Base-by-base conservation (phyloP, 2,888 invertebrate genomes). In the Apamea epomidion region DNA sequence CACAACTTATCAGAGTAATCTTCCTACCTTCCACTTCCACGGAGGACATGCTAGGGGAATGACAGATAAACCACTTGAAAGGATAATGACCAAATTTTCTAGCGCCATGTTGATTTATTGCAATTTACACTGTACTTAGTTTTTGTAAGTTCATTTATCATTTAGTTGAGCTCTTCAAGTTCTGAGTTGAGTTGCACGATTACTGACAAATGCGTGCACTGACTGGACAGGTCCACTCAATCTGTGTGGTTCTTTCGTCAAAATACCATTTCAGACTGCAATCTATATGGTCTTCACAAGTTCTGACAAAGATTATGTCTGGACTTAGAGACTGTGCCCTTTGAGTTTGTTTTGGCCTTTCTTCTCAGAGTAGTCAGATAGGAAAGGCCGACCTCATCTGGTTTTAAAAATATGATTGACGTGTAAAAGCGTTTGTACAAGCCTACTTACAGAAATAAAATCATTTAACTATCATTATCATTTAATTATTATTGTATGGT, bases 61-160 rank as follows among this genome's bases (percentile, higher is more conserved):
- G 81, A 82, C 83, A 74, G 88, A 89, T 88, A 88, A 88, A 87
- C 73, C 72, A 86, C 81, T 87, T 86, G 80, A 81, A 85, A 83
- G 85, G 85, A 78, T 88, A 87, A 88, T 88, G 76, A 81, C 83
- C 84, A 82, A 88, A 88, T 84, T 81, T 88, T 83, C 77, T 73
- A 77, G 58, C 62, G 72, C 62, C 74, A n/a, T 67, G 42, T 54
- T 83, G 81, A 88, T 87, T 86, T 83, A 88, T 76, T 29, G 75
- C 72, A 69, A 76, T 86, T 86, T 78, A 84, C 70, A 83, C 70
- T 80, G 83, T 82, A 67, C 32, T 51, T 45, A 73, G 64, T 45
- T 68, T 73, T 80, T 73, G 8, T 0, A n/a, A 71, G 68, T 48
- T 78, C 14, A 79, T 76, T 81, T 81, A 72, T 76, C 65, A 71